Evolutionary conservation across 2,888 invertebrate species (phyloP).

Genomic region (Aproaerema taeniolella): DNA sequence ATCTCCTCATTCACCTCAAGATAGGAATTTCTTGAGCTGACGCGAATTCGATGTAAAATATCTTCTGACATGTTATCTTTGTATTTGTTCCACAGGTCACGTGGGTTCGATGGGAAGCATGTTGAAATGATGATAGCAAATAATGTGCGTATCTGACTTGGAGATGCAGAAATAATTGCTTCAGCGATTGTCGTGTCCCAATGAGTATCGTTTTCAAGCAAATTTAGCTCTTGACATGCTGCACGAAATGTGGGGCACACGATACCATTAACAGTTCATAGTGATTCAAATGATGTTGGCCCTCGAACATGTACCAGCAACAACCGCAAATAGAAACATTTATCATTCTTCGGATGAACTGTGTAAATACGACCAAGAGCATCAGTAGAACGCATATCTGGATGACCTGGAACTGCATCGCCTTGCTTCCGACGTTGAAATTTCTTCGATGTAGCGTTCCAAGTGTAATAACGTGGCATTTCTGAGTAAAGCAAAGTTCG

Average conservation of each 20-base stretch:
- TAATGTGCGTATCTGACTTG: slow-evolving; percentile 16
- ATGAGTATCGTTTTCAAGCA: slow-evolving; percentile 24
- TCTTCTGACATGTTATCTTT: slow-evolving; percentile 25
- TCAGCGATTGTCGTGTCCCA: slow-evolving; percentile 22
- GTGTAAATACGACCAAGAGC: slow-evolving; percentile 36
- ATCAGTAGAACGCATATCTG: slow-evolving; percentile 31
- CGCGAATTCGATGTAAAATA: slow-evolving; percentile 22
- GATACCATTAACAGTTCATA: slow-evolving; percentile 23
- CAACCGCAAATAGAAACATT: slow-evolving; percentile 39
- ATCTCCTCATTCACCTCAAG: slow-evolving; percentile 23
- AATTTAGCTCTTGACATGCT: slow-evolving; percentile 22
- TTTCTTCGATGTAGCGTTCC: slow-evolving; percentile 24
- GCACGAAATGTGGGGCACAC: slow-evolving; percentile 22
- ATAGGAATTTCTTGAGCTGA: slow-evolving; percentile 19
- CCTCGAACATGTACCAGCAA: slow-evolving; percentile 35
- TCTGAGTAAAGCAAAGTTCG: slow-evolving; percentile 23
- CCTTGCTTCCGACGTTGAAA: slow-evolving; percentile 26
- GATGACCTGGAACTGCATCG: slow-evolving; percentile 24
- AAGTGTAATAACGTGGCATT: slow-evolving; percentile 25
- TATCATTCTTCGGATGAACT: slow-evolving; percentile 25
- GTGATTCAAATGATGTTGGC: slow-evolving; percentile 23
- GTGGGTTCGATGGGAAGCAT: slow-evolving; percentile 20
- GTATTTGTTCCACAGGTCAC: slow-evolving; percentile 23
- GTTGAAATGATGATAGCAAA: slow-evolving; percentile 16
- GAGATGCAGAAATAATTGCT: slow-evolving; percentile 18